Percentiles rank a stretch among this genome's conserved stretches.
Conservation (phyloP, 2,797 vertebrate species). For the Halcyon badia region DNA sequence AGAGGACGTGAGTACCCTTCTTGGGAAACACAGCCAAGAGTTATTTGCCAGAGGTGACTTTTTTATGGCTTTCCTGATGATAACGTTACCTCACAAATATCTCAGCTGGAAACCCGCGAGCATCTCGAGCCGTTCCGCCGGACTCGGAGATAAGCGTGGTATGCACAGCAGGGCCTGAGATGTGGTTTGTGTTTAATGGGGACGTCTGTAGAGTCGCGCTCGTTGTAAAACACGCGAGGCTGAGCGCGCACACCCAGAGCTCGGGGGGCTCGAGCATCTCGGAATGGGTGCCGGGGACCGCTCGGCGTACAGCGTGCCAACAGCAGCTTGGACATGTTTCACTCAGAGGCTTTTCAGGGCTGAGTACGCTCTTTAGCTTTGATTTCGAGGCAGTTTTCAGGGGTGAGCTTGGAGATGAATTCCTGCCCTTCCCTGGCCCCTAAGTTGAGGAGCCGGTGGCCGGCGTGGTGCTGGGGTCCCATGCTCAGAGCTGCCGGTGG, state of each 20-base stretch:
- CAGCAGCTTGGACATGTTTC: background rate
- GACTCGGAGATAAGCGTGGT: conserved; percentile 55
- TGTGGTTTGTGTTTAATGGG: background rate
- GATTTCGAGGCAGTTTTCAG: background rate
- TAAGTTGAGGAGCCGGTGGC: background rate
- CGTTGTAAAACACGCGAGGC: background rate
- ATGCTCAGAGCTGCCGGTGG: background rate
- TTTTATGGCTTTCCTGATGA: conserved; percentile 64
- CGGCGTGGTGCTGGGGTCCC: background rate
- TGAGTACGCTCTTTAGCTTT: background rate
- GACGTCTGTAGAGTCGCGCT: background rate
- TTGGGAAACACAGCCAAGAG: conserved; percentile 54
- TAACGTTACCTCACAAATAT: conserved; percentile 40
- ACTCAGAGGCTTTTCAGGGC: background rate
- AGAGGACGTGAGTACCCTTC: conserved; percentile 25
- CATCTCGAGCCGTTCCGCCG: conserved; percentile 29
- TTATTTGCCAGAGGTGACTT: conserved; percentile 65
- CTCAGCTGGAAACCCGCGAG: conserved; percentile 11
- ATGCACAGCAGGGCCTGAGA: background rate
- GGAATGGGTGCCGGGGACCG: fast-evolving
- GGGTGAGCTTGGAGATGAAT: background rate
- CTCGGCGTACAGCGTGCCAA: background rate
- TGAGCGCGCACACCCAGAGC: fast-evolving
- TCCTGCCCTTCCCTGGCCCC: background rate
- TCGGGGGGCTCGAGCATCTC: background rate